Conservation (phyloP, 1,140 invertebrate species). For the Brachionus angularis region DNA sequence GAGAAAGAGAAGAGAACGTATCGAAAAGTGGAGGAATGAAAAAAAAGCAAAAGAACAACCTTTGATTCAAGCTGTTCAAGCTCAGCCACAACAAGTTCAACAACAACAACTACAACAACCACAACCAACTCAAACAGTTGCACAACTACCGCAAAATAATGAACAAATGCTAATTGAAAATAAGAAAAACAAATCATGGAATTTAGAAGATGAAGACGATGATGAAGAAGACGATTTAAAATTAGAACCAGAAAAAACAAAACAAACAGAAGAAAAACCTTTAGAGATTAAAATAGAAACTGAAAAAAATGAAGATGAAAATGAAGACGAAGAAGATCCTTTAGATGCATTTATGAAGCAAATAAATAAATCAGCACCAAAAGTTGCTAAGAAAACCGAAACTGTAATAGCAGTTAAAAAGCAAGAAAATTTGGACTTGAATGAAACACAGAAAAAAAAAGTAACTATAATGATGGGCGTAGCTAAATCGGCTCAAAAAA, state of each 20-base stretch:
- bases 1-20: conserved; percentile 86
- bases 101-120: conserved; percentile 65
- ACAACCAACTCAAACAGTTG: conserved; percentile 65
- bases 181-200: conserved; percentile 72
- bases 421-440: no score
- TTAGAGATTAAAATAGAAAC: not conserved
- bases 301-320: conserved; percentile 44
- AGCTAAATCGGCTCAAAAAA: conserved; percentile 66
- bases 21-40: conserved; percentile 82
- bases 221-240: conserved; percentile 56
- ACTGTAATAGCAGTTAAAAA: conserved; percentile 55
- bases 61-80: not conserved
- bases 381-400: conserved; percentile 11
- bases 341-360: conserved; percentile 30
- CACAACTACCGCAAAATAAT: conserved; percentile 76
- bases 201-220: conserved; percentile 63
- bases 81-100: not conserved
- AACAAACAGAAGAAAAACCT: not conserved
- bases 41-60: conserved; percentile 47
- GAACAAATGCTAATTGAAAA: conserved; percentile 72
- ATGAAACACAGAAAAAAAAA: conserved; percentile 47
- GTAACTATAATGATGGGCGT: conserved; percentile 73
- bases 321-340: conserved; percentile 47
- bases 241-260: not conserved
- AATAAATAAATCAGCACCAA: not conserved